Evolutionary conservation across 1,140 invertebrate genomes (phyloP), one percentile per base, ranked within the genome.

Genomic region (Aphidius ervi): DNA sequence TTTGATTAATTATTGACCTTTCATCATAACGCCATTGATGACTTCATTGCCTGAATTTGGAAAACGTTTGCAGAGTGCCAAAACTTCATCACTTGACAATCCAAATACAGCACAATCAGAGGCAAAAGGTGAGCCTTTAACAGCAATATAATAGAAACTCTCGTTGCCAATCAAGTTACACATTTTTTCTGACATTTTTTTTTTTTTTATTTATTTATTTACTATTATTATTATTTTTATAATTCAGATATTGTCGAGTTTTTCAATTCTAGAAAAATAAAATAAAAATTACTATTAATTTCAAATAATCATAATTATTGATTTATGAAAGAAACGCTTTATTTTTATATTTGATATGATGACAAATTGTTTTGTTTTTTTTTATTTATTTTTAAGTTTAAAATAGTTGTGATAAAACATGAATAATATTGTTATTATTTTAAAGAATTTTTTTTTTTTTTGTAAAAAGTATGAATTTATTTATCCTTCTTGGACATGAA

Each of bases 81-180:
- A 78, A 39, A 82, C 71, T 76, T 92, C 90, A 55, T 87, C 84
- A 41, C 81, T 67, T 67, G 82, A 83, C 61, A 92, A 74, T 55
- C 89, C 90, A 82, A 92, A 92, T 5, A 89, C 87, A 66, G 84
- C 81, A 70, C 85, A 87, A 69, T 91, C 88, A 58, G 71, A 73
- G 52, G 88, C 84, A 81, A 90, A 87, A 47, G 91, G 76, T 1
- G 89, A 91, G 8, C 86, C 90, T 77, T 90, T 91, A 42, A 93
- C 85, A 50, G 87, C 89, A 63, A 89, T 78, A 76, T 93, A 93
- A 72, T 78, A 76, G 64, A 76, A 81, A 65, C 66, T 75, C 56
- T 78, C 75, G 37, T 62, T 69, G 5, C 63, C 63, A 63, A 68
- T 65, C 43, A 65, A 62, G 63, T 58, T 64, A 63, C 65, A 60